Evolutionary conservation across 2,797 vertebrate genomes (phyloP).

Genomic region (Phrynocephalus forsythii): DNA sequence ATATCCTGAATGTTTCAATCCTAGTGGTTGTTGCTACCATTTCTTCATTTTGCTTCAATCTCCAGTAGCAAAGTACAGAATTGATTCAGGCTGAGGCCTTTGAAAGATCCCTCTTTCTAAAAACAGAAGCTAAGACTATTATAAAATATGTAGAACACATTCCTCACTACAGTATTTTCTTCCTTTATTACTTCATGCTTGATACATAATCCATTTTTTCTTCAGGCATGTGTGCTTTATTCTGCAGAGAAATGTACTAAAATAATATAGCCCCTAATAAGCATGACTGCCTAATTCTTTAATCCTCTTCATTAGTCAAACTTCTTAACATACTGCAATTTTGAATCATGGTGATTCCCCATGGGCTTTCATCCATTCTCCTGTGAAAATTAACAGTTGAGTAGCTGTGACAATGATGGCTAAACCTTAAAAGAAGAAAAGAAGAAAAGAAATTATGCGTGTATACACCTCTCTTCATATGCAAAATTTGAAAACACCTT

Average conservation of each 20-base stretch:
- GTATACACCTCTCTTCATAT: neutral
- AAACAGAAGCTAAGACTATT: neutral
- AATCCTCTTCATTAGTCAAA: constrained; percentile 46
- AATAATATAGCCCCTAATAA: constrained; percentile 44
- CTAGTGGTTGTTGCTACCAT: neutral
- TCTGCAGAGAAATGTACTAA: constrained; percentile 45
- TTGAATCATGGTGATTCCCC: constrained; percentile 21
- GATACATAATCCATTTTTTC: constrained; percentile 54
- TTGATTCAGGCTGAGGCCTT: too few species aligned
- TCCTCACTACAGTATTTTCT: neutral
- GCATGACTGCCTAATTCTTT: constrained; percentile 34
- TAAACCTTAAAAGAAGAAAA: constrained; percentile 32
- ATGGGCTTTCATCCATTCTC: constrained; percentile 4
- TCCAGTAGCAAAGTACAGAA: too few species aligned
- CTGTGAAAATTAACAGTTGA: constrained; percentile 17
- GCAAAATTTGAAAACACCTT: neutral
- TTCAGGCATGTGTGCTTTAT: constrained; percentile 38
- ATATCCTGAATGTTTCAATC: too few species aligned
- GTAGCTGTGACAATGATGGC: neutral
- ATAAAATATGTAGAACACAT: neutral
- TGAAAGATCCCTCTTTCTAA: neutral
- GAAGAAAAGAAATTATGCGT: neutral
- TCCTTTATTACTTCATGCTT: constrained; percentile 47
- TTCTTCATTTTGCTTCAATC: neutral
- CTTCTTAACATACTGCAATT: constrained; percentile 16